Evolutionary conservation across 2,797 vertebrate species (phyloP), one percentile per base, ranked within the genome.

Genomic region (Propithecus perrieri): DNA sequence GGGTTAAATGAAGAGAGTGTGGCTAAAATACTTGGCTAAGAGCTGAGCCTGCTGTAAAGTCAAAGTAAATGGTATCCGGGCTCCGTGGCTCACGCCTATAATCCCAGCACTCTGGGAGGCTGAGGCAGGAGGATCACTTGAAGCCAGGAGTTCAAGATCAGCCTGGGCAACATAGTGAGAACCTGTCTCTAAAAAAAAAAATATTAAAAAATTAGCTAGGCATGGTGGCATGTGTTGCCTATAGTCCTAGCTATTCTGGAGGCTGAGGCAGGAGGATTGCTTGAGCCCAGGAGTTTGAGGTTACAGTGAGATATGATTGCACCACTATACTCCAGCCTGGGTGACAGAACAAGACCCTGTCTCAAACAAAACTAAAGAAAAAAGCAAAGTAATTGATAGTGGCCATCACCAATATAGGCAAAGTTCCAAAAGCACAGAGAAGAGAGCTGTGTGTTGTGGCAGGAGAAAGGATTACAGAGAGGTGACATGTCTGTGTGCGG

Each of bases 381-480:
- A 63, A 65, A n/a, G 15, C 38, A 71, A 76, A 88, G 61, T 46
- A 94, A 88, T 86, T 43, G 30, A 13, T 35, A 94, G 33, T 33
- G 48, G 35, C 43, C 35, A 48, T 90, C 87, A 69, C 18, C 81
- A 35, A 38, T 30, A 78, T 0, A 92, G 41, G 57, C 33, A 63
- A 85, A 92, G 46, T 83, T 89, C 69, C 65, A 84, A 69, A 89
- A 63, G 35, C 59, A 83, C n/a, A 86, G 59, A 87, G 92, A 86
- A 91, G 65, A 67, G 18, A 92, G 72, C n/a, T 91, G 20, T 61
- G 59, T 59, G 65, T 61, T 24, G 15, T 75, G 18, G 38, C 15
- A 72, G 85, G 67, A 83, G 69, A 80, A 81, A 78, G 46, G 24
- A 61, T 26, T 90, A 46, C n/a, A 72, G 67, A 94, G 18, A 86